Evolutionary conservation across 2,888 invertebrate species (phyloP).

Genomic region (Drosophila parthenogenetica): DNA sequence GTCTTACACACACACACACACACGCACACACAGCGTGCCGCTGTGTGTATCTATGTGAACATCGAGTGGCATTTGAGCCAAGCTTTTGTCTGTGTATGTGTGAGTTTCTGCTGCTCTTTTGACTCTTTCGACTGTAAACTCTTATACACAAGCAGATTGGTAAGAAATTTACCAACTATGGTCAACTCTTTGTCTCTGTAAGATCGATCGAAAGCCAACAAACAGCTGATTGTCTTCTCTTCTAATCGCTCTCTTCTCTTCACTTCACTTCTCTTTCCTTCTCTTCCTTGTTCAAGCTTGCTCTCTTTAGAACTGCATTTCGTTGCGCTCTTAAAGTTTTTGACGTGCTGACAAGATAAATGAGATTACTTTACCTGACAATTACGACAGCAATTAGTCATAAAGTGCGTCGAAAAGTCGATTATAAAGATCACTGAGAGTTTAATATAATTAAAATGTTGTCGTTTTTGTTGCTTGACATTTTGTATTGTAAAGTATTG

Average conservation of each 20-base stretch:
- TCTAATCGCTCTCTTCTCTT: slow-evolving; percentile 12
- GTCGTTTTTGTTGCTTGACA: slow-evolving; percentile 55
- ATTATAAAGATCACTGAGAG: slow-evolving; percentile 67
- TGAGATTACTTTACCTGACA: slow-evolving; percentile 46
- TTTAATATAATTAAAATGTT: slow-evolving; percentile 64
- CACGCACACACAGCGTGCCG: slow-evolving; percentile 13
- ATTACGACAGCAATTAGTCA: slow-evolving; percentile 76
- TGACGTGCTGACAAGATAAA: slow-evolving; percentile 55
- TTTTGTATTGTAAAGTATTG: slow-evolving; percentile 33
- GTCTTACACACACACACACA: slow-evolving; percentile 53
- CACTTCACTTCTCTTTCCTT: slow-evolving; percentile 23
- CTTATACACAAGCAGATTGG: slow-evolving; percentile 48
- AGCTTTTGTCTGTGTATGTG: slow-evolving; percentile 55
- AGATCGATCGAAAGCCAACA: neutral
- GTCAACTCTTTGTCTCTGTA: slow-evolving; percentile 20
- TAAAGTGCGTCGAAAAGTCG: slow-evolving; percentile 69
- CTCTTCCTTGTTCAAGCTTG: neutral
- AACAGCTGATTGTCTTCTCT: slow-evolving; percentile 46
- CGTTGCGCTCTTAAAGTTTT: slow-evolving; percentile 29
- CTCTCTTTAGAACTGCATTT: slow-evolving; percentile 7
- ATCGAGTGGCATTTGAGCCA: slow-evolving; percentile 59
- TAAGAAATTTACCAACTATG: slow-evolving; percentile 34
- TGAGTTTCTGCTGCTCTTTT: slow-evolving; percentile 38
- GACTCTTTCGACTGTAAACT: slow-evolving; percentile 24
- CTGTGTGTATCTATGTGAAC: slow-evolving; percentile 53